phyloP scores from a whole-genome alignment of 1,140 invertebrate genomes.

The Aphaenogaster ashmeadi region DNA sequence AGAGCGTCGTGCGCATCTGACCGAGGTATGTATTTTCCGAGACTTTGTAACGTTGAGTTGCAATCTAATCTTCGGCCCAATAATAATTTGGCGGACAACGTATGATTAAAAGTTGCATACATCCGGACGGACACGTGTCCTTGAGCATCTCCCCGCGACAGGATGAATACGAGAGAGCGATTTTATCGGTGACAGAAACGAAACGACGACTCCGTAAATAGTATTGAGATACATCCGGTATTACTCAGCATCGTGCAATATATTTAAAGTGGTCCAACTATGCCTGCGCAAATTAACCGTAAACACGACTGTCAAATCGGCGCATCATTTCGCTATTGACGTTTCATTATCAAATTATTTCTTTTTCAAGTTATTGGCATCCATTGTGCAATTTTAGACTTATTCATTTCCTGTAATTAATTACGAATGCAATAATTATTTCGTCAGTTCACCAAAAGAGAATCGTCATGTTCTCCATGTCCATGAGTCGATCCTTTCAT shows the following conservation, averaged over 20 bases:
- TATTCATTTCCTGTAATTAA: background rate
- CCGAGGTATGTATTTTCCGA: slow-evolving; percentile 43
- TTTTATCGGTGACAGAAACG: background rate
- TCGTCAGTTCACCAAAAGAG: background rate
- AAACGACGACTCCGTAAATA: background rate
- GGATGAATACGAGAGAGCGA: slow-evolving; percentile 22
- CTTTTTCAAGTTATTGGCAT: background rate
- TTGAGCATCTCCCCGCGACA: slow-evolving; percentile 27
- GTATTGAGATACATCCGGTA: background rate
- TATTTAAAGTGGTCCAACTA: background rate
- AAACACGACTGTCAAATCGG: background rate
- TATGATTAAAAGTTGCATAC: slow-evolving; percentile 63
- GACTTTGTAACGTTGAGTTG: slow-evolving; percentile 42
- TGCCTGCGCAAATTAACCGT: background rate
- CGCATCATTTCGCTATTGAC: background rate
- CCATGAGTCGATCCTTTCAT: background rate
- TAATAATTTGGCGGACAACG: slow-evolving; percentile 57
- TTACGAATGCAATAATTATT: background rate
- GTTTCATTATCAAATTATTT: background rate
- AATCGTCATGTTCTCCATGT: background rate
- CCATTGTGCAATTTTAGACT: background rate
- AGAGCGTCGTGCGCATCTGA: background rate
- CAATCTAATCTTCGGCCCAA: slow-evolving; percentile 28
- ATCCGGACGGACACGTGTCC: slow-evolving; percentile 45
- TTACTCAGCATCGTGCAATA: slow-evolving; percentile 13